Evolutionary conservation across 2,113 vertebrate species (phyloP).

Genomic region (Bubo bubo): DNA sequence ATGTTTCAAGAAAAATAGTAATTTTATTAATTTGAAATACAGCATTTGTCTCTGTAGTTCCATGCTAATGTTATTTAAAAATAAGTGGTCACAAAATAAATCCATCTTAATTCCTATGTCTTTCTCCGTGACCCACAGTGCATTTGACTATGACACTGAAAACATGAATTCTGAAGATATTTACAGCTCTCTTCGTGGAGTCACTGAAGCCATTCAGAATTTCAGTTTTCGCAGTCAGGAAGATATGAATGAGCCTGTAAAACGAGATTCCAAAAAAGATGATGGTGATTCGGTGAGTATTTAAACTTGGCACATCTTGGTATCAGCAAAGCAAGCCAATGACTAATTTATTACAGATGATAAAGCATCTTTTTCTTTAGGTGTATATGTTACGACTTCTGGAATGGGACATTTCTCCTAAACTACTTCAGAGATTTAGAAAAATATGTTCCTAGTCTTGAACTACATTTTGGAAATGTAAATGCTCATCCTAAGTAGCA

Average conservation of each 20-base stretch:
- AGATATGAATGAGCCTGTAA: slow-evolving; percentile 92
- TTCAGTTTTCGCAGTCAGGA: slow-evolving; percentile 96
- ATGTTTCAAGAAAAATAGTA: neutral
- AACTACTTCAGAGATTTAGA: neutral
- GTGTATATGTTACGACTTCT: neutral
- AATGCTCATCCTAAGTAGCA: neutral
- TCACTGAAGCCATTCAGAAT: slow-evolving; percentile 97
- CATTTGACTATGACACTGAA: slow-evolving; percentile 96
- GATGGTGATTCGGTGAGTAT: slow-evolving; percentile 80
- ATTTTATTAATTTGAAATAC: neutral
- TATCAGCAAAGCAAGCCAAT: neutral
- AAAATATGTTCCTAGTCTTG: neutral
- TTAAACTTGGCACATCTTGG: neutral
- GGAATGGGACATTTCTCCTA: neutral
- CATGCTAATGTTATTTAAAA: neutral
- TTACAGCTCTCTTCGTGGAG: slow-evolving; percentile 94
- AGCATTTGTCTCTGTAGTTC: neutral
- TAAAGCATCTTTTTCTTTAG: neutral
- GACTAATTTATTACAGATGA: neutral
- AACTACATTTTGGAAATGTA: neutral
- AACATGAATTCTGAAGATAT: slow-evolving; percentile 99
- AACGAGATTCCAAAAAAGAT: slow-evolving; percentile 82
- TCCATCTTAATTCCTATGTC: neutral
- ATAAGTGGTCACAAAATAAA: neutral
- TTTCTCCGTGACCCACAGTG: slow-evolving; percentile 70